Evolutionary conservation across 1,140 invertebrate species (phyloP).

Genomic region (Drosophila simulans): DNA sequence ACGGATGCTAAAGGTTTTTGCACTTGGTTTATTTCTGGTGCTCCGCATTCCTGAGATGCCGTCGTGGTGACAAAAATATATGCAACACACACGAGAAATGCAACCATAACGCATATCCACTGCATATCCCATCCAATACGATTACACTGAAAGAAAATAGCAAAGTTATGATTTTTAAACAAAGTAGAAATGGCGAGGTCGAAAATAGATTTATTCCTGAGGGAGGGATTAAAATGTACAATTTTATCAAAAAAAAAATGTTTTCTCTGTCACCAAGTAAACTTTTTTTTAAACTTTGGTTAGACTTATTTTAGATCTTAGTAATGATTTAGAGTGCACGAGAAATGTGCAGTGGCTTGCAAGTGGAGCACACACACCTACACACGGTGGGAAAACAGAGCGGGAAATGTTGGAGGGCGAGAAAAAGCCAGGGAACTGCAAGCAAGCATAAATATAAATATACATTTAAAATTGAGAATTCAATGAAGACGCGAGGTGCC

Average conservation of each 20-base stretch:
- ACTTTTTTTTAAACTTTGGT: neutral
- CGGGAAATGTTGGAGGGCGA: slow-evolving; percentile 3
- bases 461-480: slow-evolving; percentile 32
- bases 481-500: slow-evolving; percentile 27
- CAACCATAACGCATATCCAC: slow-evolving; percentile 20
- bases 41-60: slow-evolving; percentile 74
- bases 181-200: too few relatives aligned
- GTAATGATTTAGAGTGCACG: slow-evolving; percentile 29
- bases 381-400: slow-evolving; percentile 17
- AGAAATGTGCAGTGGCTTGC: slow-evolving; percentile 49
- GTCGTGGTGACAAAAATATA: slow-evolving; percentile 58
- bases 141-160: slow-evolving; percentile 7
- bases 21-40: slow-evolving; percentile 73
- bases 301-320: neutral
- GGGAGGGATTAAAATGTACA: neutral
- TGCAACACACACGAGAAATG: slow-evolving; percentile 22
- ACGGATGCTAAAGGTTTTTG: slow-evolving; percentile 75
- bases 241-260: too few relatives aligned
- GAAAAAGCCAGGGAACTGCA: slow-evolving; percentile 34
- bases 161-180: too few relatives aligned
- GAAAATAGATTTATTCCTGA: too few relatives aligned
- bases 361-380: slow-evolving; percentile 64
- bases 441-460: slow-evolving; percentile 46
- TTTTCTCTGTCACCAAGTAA: too few relatives aligned
- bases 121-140: slow-evolving; percentile 10